A percentile compares a stretch with the other conserved stretches of the same genome.
Evolutionary conservation across 2,113 vertebrate genomes (phyloP).

Genomic region (Sinocyclocheilus rhinocerous): DNA sequence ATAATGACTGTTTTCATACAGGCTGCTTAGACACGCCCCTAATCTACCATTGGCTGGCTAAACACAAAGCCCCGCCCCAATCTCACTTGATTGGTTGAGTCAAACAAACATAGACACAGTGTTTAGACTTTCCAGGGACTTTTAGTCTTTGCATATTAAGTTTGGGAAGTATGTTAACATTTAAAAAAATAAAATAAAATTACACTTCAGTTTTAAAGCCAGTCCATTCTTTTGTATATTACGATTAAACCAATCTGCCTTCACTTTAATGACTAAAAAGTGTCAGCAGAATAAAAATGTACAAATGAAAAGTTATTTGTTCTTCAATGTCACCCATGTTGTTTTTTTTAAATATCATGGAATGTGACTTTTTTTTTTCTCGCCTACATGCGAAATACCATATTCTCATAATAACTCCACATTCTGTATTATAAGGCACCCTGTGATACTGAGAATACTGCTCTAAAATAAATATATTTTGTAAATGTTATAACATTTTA

Average conservation of each 20-base stretch:
- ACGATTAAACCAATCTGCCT: background rate
- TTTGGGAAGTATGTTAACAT: background rate
- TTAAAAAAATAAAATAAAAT: background rate
- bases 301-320: too few relatives aligned
- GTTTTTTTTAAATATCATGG: too few relatives aligned
- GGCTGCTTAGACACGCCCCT: background rate
- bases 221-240: background rate
- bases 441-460: background rate
- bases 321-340: too few relatives aligned
- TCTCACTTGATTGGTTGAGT: background rate
- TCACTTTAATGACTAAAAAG: too few relatives aligned
- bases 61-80: background rate
- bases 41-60: background rate
- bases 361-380: background rate
- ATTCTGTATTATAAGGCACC: slow-evolving; percentile 14
- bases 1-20: background rate
- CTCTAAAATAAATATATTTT: background rate
- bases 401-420: background rate
- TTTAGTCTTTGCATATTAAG: background rate
- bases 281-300: too few relatives aligned
- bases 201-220: background rate
- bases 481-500: too few relatives aligned
- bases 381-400: background rate
- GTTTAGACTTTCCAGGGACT: background rate
- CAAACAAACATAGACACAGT: background rate